These are phyloP conservation scores for Acrocera orbiculus DNA, from an alignment of 2,888 invertebrate species.

Conservation along the genomic window DNA sequence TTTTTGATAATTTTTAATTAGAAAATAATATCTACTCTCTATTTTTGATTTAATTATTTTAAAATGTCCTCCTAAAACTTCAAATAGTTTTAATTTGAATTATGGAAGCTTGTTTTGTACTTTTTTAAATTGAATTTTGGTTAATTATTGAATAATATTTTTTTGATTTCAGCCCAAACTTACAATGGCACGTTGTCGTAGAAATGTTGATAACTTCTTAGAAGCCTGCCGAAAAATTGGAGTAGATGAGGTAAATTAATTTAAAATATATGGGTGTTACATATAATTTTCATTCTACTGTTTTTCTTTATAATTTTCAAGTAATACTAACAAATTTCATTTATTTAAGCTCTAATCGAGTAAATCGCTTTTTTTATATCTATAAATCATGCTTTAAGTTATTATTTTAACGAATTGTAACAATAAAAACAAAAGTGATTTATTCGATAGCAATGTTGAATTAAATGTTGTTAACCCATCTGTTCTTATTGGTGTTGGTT, in stretches of 20 bases:
- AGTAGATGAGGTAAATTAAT: conserved; percentile 80
- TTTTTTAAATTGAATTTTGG: not conserved
- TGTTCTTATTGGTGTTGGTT: conserved; percentile 38
- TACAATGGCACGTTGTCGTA: conserved; percentile 84
- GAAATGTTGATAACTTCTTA: conserved; percentile 89
- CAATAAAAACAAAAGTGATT: no score
- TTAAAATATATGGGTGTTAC: no score
- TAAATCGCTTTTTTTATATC: no score
- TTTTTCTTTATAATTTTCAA: no score
- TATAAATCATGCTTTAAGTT: no score
- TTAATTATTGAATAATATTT: conserved; percentile 6
- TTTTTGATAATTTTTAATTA: not conserved
- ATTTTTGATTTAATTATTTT: not conserved
- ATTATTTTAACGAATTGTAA: no score
- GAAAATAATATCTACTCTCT: not conserved
- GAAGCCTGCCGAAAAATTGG: conserved; percentile 89
- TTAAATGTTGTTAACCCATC: conserved; percentile 15
- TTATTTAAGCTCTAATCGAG: no score
- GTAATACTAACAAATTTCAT: no score
- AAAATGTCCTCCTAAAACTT: not conserved
- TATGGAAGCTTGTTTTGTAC: not conserved
- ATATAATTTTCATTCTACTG: no score
- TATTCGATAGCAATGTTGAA: no score
- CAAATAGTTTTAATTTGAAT: not conserved
- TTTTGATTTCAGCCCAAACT: conserved; percentile 72